Evolutionary conservation across 2,888 invertebrate species (phyloP).

Genomic region (Acleris emargana): DNA sequence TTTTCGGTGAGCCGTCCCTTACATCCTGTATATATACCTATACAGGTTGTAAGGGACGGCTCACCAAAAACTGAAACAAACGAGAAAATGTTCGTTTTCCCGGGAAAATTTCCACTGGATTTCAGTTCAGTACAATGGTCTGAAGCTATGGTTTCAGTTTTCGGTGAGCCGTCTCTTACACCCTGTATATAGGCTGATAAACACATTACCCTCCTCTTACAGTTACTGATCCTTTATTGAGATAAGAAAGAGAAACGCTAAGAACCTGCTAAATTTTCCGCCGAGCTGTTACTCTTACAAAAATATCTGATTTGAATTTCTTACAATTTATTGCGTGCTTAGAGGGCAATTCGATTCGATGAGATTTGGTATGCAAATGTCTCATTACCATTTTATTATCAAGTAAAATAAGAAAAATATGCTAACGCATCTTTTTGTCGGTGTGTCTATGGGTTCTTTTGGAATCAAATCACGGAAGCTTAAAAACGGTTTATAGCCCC

Average conservation of each 20-base stretch:
- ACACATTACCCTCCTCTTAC: no score
- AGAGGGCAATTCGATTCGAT: constrained; percentile 31
- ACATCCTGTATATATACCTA: no score
- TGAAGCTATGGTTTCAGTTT: no score
- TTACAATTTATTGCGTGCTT: constrained; percentile 35
- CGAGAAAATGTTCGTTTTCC: no score
- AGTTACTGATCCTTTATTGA: not conserved
- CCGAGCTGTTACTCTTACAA: constrained; percentile 24
- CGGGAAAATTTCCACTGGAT: no score
- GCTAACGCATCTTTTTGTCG: constrained; percentile 23
- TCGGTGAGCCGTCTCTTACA: no score
- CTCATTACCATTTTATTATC: constrained; percentile 34
- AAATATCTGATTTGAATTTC: constrained; percentile 33
- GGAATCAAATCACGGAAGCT: constrained; percentile 20
- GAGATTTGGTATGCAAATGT: constrained; percentile 35
- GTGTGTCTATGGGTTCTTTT: constrained; percentile 15
- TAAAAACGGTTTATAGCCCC: constrained; percentile 17
- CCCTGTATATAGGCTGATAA: no score
- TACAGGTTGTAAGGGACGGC: no score
- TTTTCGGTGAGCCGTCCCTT: no score
- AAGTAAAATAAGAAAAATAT: constrained; percentile 33
- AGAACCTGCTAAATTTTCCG: constrained; percentile 21
- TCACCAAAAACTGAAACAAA: no score
- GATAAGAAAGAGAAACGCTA: constrained; percentile 23
- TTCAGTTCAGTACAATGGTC: no score